Base-by-base conservation (phyloP, 2,113 vertebrate species). In the Chionomys nivalis region DNA sequence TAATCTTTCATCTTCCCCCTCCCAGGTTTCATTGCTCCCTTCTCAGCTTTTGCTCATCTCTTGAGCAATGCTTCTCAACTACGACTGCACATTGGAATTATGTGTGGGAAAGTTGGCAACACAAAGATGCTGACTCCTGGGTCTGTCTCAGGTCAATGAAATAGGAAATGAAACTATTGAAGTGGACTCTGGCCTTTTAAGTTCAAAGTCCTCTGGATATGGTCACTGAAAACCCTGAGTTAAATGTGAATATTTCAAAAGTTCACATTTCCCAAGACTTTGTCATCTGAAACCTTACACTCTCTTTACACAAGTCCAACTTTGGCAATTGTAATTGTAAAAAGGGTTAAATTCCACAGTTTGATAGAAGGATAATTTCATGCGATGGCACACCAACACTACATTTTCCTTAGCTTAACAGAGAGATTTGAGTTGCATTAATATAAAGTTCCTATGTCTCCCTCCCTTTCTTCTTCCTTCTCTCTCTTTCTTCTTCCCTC, bases 151-250 rank as follows among this genome's bases (percentile, higher is more conserved):
- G 13, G 13, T 13, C 26, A 61, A 58, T 39, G 75, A 68, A 61
- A 36, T 86, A n/a, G 92, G n/a, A 89, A 89, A 73, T 44, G n/a
- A 89, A 89, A 73, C n/a, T 73, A 47, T 94, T 86, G 47, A 77
- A 16, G 49, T 55, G 2, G 14, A 52, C 42, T 76, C 42, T 52
- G 68, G 36, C 61, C 86, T 72, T 85, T 92, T 33, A 61, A 81
- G 28, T 63, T 44, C 5, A 77, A 93, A 87, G 55, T 28, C 2
- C 16, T 65, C 39, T 39, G 70, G 14, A n/a, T 28, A 58, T 42
- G 65, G 77, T 78, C 36, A 77, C 65, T 89, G 42, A 36, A 44
- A 16, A 36, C 13, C 23, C 33, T 9, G 7, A 63, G 12, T 68
- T 76, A 81, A 90, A 68, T 5, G 21, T 47, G 28, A 73, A 2